Evolutionary conservation across 2,888 invertebrate species (phyloP).

Genomic region (Conomelus anceps): DNA sequence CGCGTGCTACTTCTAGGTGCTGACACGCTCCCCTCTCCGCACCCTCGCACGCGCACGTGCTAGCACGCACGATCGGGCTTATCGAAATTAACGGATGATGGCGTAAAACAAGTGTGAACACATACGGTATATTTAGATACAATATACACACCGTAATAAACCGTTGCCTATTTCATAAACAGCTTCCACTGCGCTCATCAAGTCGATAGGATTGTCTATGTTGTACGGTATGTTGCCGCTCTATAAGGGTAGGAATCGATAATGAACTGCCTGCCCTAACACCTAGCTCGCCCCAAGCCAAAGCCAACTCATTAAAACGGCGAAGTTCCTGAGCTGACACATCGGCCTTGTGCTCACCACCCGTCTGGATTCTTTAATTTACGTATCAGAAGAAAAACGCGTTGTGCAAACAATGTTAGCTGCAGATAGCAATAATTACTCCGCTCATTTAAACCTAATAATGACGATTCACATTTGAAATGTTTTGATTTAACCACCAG

Average conservation of each 20-base stretch:
- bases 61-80: background rate
- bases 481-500: no score
- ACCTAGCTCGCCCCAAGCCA: background rate
- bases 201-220: background rate
- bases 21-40: background rate
- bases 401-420: no score
- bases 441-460: no score
- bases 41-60: background rate
- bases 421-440: no score
- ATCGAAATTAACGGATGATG: background rate
- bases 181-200: background rate
- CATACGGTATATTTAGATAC: no score
- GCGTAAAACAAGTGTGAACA: background rate
- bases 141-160: no score
- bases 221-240: no score
- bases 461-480: no score
- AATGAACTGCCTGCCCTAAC: background rate
- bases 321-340: background rate
- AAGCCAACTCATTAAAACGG: background rate
- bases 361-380: background rate
- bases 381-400: background rate
- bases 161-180: background rate
- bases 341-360: background rate
- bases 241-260: background rate
- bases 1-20: no score